phyloP scores from a whole-genome alignment of 1,140 invertebrate genomes.

The Popillia japonica region DNA sequence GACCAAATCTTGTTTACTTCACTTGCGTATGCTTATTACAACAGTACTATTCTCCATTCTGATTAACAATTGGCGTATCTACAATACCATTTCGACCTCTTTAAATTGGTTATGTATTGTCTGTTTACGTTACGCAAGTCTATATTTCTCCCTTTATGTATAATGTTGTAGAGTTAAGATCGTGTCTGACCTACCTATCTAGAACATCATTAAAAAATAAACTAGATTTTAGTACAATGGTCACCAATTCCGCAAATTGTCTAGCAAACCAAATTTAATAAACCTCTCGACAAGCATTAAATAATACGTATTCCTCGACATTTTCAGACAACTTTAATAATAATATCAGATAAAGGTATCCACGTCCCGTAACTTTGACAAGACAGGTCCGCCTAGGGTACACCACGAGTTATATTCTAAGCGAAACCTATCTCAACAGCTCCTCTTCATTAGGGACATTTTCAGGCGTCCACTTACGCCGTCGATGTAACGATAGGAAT shows the following conservation, averaged over 20 bases:
- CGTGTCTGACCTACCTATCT: no score
- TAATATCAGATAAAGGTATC: conserved; percentile 3
- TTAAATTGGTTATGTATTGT: no score
- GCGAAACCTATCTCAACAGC: not conserved
- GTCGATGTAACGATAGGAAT: conserved; percentile 36
- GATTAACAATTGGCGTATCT: no score
- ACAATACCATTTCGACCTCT: no score
- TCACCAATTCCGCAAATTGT: not conserved
- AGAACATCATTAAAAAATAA: no score
- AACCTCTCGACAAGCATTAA: not conserved
- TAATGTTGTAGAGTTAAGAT: no score
- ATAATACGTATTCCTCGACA: not conserved
- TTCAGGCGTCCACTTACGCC: not conserved
- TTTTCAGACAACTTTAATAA: conserved; percentile 32
- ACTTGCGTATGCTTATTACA: no score
- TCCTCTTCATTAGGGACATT: not conserved
- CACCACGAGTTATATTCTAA: not conserved
- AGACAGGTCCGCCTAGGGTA: conserved; percentile 18
- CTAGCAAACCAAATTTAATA: not conserved
- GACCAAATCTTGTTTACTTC: no score
- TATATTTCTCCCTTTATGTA: no score
- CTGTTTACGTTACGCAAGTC: no score
- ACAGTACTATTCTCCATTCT: no score
- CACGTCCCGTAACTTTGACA: conserved; percentile 8
- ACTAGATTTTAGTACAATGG: no score